Base-by-base conservation (phyloP, 1,140 invertebrate genomes). In the Trialeurodes vaporariorum region DNA sequence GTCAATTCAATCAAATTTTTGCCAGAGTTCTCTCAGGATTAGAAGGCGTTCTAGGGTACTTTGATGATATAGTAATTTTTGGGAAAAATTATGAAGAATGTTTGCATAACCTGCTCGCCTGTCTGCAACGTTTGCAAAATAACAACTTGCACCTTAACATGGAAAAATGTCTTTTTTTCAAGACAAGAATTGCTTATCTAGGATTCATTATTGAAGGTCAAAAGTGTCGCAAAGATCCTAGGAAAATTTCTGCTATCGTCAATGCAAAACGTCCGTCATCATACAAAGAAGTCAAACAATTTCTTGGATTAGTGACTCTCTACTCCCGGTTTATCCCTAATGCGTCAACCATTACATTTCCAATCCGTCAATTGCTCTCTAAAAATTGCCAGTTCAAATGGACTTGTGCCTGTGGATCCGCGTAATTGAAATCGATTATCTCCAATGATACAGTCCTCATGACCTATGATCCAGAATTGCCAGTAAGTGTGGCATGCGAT, bases 401-500 rank as follows among this genome's bases (percentile, higher is more conserved):
- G 70, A 64, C 71, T 12, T 24, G 68, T 49, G 63, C 68, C 24
- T 71, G 71, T 27, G 60, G 68, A 59, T n/a, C 68, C 12, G 77
- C 76, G 72, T 80, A 76, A 73, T 77, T 76, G 72, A 77, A 77
- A 76, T 75, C 77, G 72, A 77, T 71, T 70, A 61, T 72, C 61
- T 58, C 68, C 62, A 72, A 60, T 24, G 66, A 67, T 26, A 66
- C 26, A 34, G 70, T 70, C 27, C 70, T 72, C 22, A 70, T 40
- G 67, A 73, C 76, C 60, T 82, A 76, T 69, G 76, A 82, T 60
- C 73, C 75, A 23, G 67, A 73, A 17, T 69, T 73, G 60, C 67
- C n/a, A n/a, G n/a, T n/a, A n/a, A 71, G 26, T 64, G 82, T 2
- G 70, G 77, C 79, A 13, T 77, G 78, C 24, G 82, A 85, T 74